phyloP scores from a whole-genome alignment of 1,140 invertebrate genomes.

The Dendrolimus kikuchii region DNA sequence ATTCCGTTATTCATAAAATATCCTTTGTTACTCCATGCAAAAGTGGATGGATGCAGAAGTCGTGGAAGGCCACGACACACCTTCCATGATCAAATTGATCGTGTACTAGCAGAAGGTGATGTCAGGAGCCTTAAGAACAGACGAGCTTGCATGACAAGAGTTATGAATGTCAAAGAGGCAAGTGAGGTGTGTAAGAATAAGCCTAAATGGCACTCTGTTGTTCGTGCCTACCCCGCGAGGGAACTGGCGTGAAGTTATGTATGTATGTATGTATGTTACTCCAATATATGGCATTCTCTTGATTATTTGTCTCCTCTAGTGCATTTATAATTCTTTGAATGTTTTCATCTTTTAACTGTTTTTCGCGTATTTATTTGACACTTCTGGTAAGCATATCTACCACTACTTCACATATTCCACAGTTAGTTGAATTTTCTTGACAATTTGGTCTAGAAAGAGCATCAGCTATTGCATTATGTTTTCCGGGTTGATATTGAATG shows the following conservation, averaged over 20 bases:
- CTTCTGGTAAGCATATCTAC: constrained; percentile 20
- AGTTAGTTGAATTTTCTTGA: constrained; percentile 7
- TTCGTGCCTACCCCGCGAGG: too few relatives aligned
- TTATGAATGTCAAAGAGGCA: too few relatives aligned
- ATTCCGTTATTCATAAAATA: constrained; percentile 20
- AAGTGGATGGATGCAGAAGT: too few relatives aligned
- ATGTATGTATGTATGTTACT: too few relatives aligned
- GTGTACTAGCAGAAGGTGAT: too few relatives aligned
- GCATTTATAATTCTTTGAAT: constrained; percentile 24
- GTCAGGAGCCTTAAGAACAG: too few relatives aligned
- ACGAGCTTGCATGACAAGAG: too few relatives aligned
- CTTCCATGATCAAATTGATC: too few relatives aligned
- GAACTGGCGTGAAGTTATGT: too few relatives aligned
- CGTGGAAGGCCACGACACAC: too few relatives aligned
- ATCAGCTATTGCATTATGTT: constrained; percentile 36
- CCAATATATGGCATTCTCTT: constrained; percentile 12
- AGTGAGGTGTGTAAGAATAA: too few relatives aligned
- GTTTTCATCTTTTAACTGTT: constrained; percentile 26
- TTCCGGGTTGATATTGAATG: constrained; percentile 32
- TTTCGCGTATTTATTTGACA: constrained; percentile 17
- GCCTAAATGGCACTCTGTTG: too few relatives aligned
- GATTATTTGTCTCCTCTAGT: not conserved
- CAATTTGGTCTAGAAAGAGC: constrained; percentile 25
- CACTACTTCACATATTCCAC: constrained; percentile 18
- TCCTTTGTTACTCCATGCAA: constrained; percentile 18